Percentiles rank a stretch among this genome's conserved stretches.
Conservation (phyloP, 2,888 invertebrate species). For the Cerceris ruficornis region DNA sequence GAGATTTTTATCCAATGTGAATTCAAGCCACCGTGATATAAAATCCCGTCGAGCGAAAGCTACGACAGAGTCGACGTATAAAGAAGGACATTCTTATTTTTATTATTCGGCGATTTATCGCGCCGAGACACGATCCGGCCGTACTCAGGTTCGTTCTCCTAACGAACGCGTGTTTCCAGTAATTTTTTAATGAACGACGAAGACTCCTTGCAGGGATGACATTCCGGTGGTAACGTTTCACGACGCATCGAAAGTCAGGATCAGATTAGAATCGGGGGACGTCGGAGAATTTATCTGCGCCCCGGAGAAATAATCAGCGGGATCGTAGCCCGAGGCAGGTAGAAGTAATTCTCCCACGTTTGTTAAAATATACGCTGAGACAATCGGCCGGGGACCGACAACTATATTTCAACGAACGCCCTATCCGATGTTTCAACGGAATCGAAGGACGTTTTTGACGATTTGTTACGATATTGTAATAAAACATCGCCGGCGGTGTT, state of each 20-base stretch:
- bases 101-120: constrained; percentile 65
- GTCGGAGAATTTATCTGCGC: constrained; percentile 77
- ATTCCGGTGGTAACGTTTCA: constrained; percentile 74
- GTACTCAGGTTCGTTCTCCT: constrained; percentile 34
- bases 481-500: neutral
- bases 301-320: constrained; percentile 77
- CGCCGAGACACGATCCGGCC: constrained; percentile 47
- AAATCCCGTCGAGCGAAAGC: constrained; percentile 17
- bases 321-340: constrained; percentile 67
- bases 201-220: constrained; percentile 64
- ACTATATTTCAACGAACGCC: constrained; percentile 47
- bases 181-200: constrained; percentile 69
- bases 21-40: constrained; percentile 21
- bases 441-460: constrained; percentile 40
- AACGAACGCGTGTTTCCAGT: constrained; percentile 64
- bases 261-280: constrained; percentile 79
- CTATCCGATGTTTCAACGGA: constrained; percentile 16
- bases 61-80: constrained; percentile 22
- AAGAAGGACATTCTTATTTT: constrained; percentile 56
- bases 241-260: constrained; percentile 74
- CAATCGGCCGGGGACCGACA: constrained; percentile 25
- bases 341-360: constrained; percentile 63
- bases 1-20: constrained; percentile 12
- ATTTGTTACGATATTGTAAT: constrained; percentile 38
- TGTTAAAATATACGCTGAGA: constrained; percentile 29